Base-by-base conservation (phyloP, 2,113 vertebrate species). In the Corythornis vintsioides region DNA sequence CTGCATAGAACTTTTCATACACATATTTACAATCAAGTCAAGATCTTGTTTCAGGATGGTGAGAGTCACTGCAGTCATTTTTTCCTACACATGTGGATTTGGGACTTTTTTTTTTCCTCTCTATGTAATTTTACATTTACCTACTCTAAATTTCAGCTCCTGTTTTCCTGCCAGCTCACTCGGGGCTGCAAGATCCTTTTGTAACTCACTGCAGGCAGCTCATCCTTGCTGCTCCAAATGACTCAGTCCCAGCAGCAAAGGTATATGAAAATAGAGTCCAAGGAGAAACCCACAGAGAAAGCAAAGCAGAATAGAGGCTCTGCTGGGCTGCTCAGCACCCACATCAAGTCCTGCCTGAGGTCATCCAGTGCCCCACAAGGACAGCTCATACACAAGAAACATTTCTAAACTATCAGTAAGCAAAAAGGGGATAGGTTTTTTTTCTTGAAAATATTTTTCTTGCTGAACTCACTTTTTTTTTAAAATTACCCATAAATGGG, bases 381-480 rank as follows among this genome's bases (percentile, higher is more conserved):
- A n/a, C 61, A 84, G 21, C 47, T 85, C 19, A 56, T 29, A 60
- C 19, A 13, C 56, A 31, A 50, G 66, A 64, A 40, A 14, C 11
- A 61, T 45, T 85, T 15, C 47, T 42, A 88, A 94, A 73, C 40
- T 3, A 83, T 21, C 67, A 66, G 75, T 45, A 57, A 73, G 52
- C 28, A 74, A 80, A 86, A 91, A 74, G 26, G 28, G 28, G 31
- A 61, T 38, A 57, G 35, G 21, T 10, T 66, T 11, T 38, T 67
- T 67, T 64, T 55, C 83, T 60, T 55, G n/a, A 52, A 73, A 63
- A 13, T 53, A 17, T 33, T 76, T 86, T 66, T 88, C 65, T 82
- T 82, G 93, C 80, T 95, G 92, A 95, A 88, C 38, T 84, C 22
- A 60, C 33, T 56, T 79, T 88, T 88, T 26, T 33, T 33, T 33